A percentile compares a stretch with the other conserved stretches of the same genome.
Evolutionary conservation across 1,140 invertebrate genomes (phyloP).

Genomic region (Ptiloglossa arizonensis): DNA sequence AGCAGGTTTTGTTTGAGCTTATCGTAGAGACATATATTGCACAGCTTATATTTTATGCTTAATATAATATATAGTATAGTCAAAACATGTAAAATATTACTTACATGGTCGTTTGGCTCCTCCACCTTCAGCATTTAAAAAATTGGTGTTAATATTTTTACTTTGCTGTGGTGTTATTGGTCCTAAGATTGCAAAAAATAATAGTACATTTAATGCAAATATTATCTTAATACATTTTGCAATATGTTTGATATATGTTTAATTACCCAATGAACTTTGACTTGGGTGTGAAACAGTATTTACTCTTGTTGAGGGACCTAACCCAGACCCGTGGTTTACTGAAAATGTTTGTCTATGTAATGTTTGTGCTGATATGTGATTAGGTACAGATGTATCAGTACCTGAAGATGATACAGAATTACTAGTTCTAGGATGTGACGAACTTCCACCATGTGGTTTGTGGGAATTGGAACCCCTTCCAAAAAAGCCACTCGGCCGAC

Average conservation of each 20-base stretch:
- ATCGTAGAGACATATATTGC: conserved; percentile 1
- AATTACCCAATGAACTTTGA: not conserved
- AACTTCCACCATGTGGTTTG: not conserved
- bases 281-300: not conserved
- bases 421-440: not conserved
- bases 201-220: not conserved
- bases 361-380: too few relatives aligned
- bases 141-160: conserved; percentile 48
- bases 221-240: not conserved
- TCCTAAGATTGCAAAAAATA: conserved; percentile 32
- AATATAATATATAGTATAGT: not conserved
- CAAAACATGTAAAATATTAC: not conserved
- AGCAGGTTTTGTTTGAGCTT: conserved; percentile 32
- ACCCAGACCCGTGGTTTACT: not conserved
- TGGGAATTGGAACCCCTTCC: not conserved
- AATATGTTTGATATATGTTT: not conserved
- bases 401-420: too few relatives aligned
- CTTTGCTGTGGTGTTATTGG: conserved; percentile 4
- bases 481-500: too few relatives aligned
- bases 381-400: not conserved
- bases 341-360: not conserved
- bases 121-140: conserved; percentile 57
- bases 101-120: conserved; percentile 55
- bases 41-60: not conserved
- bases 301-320: not conserved